A percentile compares a stretch with the other conserved stretches of the same genome.
phyloP scores from a whole-genome alignment of 2,797 vertebrate genomes.

The Botia kubotai region DNA sequence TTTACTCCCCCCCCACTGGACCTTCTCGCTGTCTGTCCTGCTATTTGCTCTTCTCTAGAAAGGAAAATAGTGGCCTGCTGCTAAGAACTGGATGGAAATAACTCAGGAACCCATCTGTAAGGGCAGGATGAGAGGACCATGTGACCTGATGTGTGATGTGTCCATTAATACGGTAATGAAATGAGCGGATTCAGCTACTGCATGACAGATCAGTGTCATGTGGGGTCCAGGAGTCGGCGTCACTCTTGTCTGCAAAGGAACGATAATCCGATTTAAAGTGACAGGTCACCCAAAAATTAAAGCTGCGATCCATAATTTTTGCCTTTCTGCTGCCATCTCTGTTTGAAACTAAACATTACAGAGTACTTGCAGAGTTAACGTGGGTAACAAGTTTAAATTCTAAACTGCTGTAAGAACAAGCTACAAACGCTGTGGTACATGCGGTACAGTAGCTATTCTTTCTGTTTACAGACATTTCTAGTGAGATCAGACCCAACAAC shows the following conservation, averaged over 20 bases:
- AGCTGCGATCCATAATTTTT: no score
- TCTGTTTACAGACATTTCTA: no score
- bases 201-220: slow-evolving; percentile 1
- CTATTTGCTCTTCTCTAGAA: slow-evolving; percentile 42
- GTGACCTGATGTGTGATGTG: slow-evolving; percentile 34
- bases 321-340: no score
- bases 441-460: no score
- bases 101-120: slow-evolving; percentile 28
- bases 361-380: no score
- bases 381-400: no score
- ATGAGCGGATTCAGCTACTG: slow-evolving; percentile 9
- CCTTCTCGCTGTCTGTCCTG: slow-evolving; percentile 6
- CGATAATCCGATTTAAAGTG: neutral
- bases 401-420: no score
- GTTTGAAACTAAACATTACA: no score
- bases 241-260: neutral
- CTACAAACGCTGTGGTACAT: no score
- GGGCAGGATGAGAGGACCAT: slow-evolving; percentile 39
- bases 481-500: no score
- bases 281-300: no score
- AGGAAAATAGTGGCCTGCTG: slow-evolving; percentile 28
- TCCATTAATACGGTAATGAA: slow-evolving; percentile 41
- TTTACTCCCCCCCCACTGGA: slow-evolving; percentile 45
- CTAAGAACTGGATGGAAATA: slow-evolving; percentile 8
- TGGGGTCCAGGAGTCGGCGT: neutral